phyloP scores from a whole-genome alignment of 2,888 invertebrate species.

The Operophtera brumata region DNA sequence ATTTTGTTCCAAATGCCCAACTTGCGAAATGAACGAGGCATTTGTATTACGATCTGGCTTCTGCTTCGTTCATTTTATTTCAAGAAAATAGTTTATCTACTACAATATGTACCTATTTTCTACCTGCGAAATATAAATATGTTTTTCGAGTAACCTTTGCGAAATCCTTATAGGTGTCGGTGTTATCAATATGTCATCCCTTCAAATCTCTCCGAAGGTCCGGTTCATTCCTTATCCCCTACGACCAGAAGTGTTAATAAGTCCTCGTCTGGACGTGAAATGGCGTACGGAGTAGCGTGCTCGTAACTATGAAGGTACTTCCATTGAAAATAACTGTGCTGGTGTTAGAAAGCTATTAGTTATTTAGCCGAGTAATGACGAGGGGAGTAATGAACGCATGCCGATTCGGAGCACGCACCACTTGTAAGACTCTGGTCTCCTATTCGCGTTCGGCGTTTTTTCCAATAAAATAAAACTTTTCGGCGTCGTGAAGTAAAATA shows the following conservation, averaged over 20 bases:
- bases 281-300: conserved; percentile 23
- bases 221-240: conserved; percentile 27
- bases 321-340: conserved; percentile 48
- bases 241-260: conserved; percentile 40
- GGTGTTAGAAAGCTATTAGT: conserved; percentile 62
- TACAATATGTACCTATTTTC: no score
- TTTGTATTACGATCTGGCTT: conserved; percentile 6
- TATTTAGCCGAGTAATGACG: conserved; percentile 73
- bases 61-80: conserved; percentile 5
- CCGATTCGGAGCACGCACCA: conserved; percentile 68
- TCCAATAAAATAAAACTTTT: conserved; percentile 10
- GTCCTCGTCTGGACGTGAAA: conserved; percentile 33
- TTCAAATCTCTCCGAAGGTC: conserved; percentile 17
- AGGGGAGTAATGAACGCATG: conserved; percentile 72
- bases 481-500: background rate
- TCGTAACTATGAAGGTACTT: conserved; percentile 24
- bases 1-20: conserved; percentile 19
- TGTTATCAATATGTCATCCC: conserved; percentile 21
- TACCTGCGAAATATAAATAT: background rate
- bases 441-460: conserved; percentile 9
- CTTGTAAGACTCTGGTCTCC: conserved; percentile 17
- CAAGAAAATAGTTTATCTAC: conserved; percentile 1
- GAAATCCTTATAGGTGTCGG: conserved; percentile 9
- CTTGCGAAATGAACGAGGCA: conserved; percentile 18
- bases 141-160: background rate